A percentile compares a stretch with the other conserved stretches of the same genome.
phyloP scores from a whole-genome alignment of 2,113 vertebrate species.

The Zapornia atra region DNA sequence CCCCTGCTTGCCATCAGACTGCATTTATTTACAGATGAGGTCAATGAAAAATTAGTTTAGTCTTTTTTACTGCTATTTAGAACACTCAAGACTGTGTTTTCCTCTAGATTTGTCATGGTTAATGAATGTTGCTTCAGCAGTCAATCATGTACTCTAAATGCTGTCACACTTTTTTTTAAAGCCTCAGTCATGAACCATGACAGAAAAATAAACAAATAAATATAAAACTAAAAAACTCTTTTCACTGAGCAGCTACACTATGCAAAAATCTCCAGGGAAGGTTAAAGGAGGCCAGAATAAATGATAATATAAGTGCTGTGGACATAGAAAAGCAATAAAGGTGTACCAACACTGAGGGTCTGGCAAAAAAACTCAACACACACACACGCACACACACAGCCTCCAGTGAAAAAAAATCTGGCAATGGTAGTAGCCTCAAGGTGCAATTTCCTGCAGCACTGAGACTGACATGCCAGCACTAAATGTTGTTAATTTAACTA shows the following conservation, averaged over 20 bases:
- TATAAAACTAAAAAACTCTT: slow-evolving; percentile 85
- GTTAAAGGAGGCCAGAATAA: slow-evolving; percentile 83
- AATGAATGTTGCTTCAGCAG: slow-evolving; percentile 84
- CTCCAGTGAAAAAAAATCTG: slow-evolving; percentile 80
- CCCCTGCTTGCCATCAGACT: slow-evolving; percentile 76
- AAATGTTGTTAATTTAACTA: slow-evolving; percentile 91
- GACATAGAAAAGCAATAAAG: slow-evolving; percentile 78
- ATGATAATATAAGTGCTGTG: slow-evolving; percentile 89
- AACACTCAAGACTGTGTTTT: slow-evolving; percentile 89
- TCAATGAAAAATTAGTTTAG: slow-evolving; percentile 81
- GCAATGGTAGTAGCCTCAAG: slow-evolving; percentile 87
- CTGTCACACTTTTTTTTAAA: slow-evolving; percentile 83
- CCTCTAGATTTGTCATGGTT: slow-evolving; percentile 87
- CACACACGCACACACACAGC: slow-evolving; percentile 56
- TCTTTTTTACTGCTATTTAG: slow-evolving; percentile 77
- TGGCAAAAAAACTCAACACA: slow-evolving; percentile 63
- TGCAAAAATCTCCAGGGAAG: slow-evolving; percentile 78
- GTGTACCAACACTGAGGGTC: slow-evolving; percentile 73
- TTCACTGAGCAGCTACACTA: slow-evolving; percentile 84
- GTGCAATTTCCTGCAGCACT: slow-evolving; percentile 87
- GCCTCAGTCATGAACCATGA: slow-evolving; percentile 86
- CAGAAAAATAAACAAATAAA: slow-evolving; percentile 95
- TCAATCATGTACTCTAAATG: slow-evolving; percentile 84
- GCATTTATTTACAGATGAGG: slow-evolving; percentile 83
- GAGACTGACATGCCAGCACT: slow-evolving; percentile 88